Evolutionary conservation across 2,113 vertebrate species (phyloP).

Genomic region (Mus spicilegus): DNA sequence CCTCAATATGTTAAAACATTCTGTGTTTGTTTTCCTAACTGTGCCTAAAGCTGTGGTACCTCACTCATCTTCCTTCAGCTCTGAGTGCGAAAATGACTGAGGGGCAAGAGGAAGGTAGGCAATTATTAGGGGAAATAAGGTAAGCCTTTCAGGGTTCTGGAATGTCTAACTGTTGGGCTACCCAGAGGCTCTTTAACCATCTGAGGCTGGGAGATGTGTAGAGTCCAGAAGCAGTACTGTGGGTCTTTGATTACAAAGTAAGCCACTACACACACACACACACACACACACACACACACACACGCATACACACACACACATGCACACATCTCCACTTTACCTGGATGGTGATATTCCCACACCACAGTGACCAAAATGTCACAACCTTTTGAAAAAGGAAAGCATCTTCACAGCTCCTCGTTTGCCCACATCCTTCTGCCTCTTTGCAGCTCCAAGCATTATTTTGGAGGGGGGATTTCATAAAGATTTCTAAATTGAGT

Average conservation of each 20-base stretch:
- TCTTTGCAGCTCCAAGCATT: slow-evolving; percentile 68
- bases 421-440: slow-evolving; percentile 65
- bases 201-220: slow-evolving; percentile 61
- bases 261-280: not conserved
- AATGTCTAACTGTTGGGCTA: slow-evolving; percentile 59
- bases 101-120: slow-evolving; percentile 35
- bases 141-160: slow-evolving; percentile 53
- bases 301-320: no score
- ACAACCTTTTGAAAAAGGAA: slow-evolving; percentile 56
- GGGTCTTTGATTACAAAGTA: slow-evolving; percentile 47
- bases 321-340: not conserved
- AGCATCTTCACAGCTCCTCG: slow-evolving; percentile 44
- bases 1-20: slow-evolving; percentile 65
- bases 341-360: slow-evolving; percentile 8
- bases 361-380: not conserved
- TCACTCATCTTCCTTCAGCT: slow-evolving; percentile 45
- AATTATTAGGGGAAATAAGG: slow-evolving; percentile 68
- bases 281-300: no score
- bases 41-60: slow-evolving; percentile 49
- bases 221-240: slow-evolving; percentile 21
- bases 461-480: slow-evolving; percentile 79
- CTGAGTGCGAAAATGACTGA: slow-evolving; percentile 59
- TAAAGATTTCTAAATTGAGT: slow-evolving; percentile 80
- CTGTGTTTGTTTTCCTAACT: slow-evolving; percentile 43
- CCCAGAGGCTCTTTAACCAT: slow-evolving; percentile 36